Conservation (phyloP, 2,888 invertebrate genomes). For the Pseudococcus jackbeardsleyi region DNA sequence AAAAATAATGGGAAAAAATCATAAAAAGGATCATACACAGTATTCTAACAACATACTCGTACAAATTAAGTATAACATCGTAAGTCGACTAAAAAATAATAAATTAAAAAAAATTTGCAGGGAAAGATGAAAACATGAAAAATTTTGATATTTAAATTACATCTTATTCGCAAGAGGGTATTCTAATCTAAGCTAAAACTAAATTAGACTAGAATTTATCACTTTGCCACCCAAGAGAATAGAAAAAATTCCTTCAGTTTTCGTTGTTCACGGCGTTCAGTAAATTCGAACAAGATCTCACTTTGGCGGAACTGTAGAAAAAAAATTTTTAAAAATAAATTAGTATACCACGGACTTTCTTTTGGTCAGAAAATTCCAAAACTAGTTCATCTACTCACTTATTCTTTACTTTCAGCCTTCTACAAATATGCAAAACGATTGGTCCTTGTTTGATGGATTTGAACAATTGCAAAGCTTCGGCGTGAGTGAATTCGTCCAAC, state of each 20-base stretch:
- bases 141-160: constrained; percentile 52
- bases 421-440: constrained; percentile 81
- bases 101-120: background rate
- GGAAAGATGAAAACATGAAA: background rate
- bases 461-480: constrained; percentile 84
- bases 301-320: constrained; percentile 77
- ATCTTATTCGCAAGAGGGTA: background rate
- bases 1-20: background rate
- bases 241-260: constrained; percentile 22
- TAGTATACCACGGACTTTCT: no score
- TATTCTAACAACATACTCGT: background rate
- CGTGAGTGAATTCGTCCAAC: constrained; percentile 84
- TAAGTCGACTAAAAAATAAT: constrained; percentile 32
- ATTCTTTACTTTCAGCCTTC: constrained; percentile 73
- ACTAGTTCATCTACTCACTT: constrained; percentile 69
- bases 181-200: constrained; percentile 43
- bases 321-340: no score
- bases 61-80: constrained; percentile 48
- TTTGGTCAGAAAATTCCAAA: background rate
- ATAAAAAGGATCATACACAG: background rate
- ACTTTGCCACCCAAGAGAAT: constrained; percentile 29
- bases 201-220: constrained; percentile 64
- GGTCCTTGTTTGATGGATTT: constrained; percentile 84
- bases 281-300: constrained; percentile 82
- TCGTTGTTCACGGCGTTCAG: constrained; percentile 70